Conservation (phyloP, 2,113 vertebrate species). For the Lota lota region DNA sequence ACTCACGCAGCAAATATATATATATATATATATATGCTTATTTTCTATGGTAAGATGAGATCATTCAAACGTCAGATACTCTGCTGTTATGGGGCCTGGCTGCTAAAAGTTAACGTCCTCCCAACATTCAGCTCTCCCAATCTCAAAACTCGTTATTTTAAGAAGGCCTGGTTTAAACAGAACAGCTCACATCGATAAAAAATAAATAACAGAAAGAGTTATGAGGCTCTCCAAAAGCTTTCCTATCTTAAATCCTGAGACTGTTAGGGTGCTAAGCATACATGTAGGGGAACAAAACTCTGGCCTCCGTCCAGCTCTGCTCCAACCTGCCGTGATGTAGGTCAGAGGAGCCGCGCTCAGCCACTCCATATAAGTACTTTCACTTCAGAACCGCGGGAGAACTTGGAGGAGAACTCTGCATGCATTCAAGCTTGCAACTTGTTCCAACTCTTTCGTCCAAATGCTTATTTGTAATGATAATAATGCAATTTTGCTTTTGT, state of each 20-base stretch:
- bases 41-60: too few species aligned
- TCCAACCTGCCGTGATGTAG: conserved; percentile 54
- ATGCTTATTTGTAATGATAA: too few species aligned
- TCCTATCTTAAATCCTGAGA: conserved; percentile 42
- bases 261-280: neutral
- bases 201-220: conserved; percentile 6
- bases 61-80: too few species aligned
- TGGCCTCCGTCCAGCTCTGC: conserved; percentile 41
- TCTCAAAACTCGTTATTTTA: conserved; percentile 24
- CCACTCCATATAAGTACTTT: neutral
- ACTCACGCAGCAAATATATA: too few species aligned
- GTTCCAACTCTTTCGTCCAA: too few species aligned
- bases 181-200: conserved; percentile 44
- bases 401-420: too few species aligned
- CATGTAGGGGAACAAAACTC: conserved; percentile 38
- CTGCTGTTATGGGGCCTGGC: too few species aligned
- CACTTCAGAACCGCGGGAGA: too few species aligned
- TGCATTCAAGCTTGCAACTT: too few species aligned
- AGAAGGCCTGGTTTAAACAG: neutral
- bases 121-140: conserved; percentile 5
- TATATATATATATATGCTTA: too few species aligned
- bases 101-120: too few species aligned
- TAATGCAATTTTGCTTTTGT: too few species aligned
- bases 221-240: conserved; percentile 12
- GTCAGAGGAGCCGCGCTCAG: neutral